A percentile compares a stretch with the other conserved stretches of the same genome.
phyloP scores from a whole-genome alignment of 2,113 vertebrate species.

The Piprites chloris region DNA sequence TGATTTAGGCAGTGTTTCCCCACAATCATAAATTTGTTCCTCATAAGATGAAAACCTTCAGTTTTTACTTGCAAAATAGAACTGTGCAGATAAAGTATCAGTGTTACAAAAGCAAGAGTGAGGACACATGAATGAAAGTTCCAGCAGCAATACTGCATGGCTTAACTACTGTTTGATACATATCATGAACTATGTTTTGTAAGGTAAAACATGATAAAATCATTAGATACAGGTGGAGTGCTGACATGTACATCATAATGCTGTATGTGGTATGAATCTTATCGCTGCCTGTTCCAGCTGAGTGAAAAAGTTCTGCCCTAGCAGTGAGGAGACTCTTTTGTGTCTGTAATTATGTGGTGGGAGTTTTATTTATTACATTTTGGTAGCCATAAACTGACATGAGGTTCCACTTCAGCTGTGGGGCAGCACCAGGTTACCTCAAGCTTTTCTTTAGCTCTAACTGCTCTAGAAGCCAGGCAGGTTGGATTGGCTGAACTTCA shows the following conservation, averaged over 20 bases:
- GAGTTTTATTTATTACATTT: background rate
- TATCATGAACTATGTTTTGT: background rate
- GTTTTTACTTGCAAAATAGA: background rate
- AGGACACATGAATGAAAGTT: background rate
- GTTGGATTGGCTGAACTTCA: background rate
- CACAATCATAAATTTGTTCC: background rate
- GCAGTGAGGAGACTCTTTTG: background rate
- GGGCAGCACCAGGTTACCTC: background rate
- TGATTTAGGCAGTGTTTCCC: background rate
- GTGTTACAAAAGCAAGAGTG: background rate
- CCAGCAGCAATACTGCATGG: background rate
- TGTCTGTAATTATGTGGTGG: background rate
- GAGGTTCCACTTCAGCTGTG: background rate
- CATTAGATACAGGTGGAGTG: background rate
- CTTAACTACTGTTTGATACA: background rate
- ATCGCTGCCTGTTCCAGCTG: background rate
- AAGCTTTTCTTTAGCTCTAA: background rate
- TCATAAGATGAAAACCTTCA: background rate
- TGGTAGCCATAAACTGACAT: background rate
- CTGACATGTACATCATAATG: accelerated
- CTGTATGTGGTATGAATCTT: background rate
- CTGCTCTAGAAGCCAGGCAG: background rate
- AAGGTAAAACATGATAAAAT: background rate
- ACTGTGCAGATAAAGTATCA: background rate
- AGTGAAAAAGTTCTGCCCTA: background rate